Evolutionary conservation across 2,113 vertebrate species (phyloP), one percentile per base, ranked within the genome.

Genomic region (Myiagra hebetior): DNA sequence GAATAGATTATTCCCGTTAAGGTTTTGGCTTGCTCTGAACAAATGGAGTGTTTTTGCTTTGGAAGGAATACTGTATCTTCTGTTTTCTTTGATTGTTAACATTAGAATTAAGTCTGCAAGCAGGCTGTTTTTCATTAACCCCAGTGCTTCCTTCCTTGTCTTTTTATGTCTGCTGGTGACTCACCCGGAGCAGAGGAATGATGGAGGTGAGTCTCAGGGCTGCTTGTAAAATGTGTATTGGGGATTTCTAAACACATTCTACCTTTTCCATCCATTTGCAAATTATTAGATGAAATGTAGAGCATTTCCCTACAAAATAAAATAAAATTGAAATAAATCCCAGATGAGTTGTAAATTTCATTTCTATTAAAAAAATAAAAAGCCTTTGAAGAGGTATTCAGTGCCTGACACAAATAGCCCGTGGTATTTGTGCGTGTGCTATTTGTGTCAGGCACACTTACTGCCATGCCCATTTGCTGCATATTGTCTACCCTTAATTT

Each of bases 71-170:
- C 15, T 77, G 20, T 60, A 70, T 79, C 53, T 68, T 82, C 41
- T 84, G 42, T 91, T 93, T 76, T 92, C n/a, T 92, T 90, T 88
- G 84, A 72, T 87, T 83, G 46, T 76, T 89, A 80, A 55, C 42
- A 46, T 76, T n/a, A 85, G 44, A 85, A 85, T 75, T 72, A 94
- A 79, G 31, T 57, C 49, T 82, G 44, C 28, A 69, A 76, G 57
- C 47, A 76, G 69, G 35, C 74, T 96, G 74, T 2, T 79, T 92
- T 93, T 69, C 13, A 13, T 87, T 96, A 92, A 89, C 62, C 57
- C 16, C 52, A 41, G 62, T 23, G 35, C n/a, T 79, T 91, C 27
- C 69, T 94, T 89, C 78, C 67, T 70, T 85, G 37, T 60, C 72
- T 86, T 96, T 96, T 96, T 50, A 64, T 67, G 35, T 77, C 63